Evolutionary conservation across 2,797 vertebrate species (phyloP).

Genomic region (Carcharodon carcharias): DNA sequence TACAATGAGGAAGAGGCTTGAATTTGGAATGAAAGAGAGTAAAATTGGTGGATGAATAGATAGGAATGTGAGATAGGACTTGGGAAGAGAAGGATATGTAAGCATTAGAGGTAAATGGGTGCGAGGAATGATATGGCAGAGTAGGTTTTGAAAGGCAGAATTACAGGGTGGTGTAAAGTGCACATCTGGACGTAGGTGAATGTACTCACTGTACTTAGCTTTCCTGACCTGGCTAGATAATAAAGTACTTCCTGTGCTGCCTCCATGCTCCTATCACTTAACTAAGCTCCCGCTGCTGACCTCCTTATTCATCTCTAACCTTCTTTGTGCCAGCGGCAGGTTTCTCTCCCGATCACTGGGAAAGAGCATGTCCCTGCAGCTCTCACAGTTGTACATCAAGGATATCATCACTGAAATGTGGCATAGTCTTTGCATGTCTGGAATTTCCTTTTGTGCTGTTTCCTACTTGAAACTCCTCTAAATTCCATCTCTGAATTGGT

Average conservation of each 20-base stretch:
- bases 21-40: too few species aligned
- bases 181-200: not conserved
- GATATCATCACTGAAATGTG: not conserved
- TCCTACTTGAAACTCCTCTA: not conserved
- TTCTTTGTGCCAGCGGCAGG: not conserved
- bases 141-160: not conserved
- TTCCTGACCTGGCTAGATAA: too few species aligned
- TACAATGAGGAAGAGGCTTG: too few species aligned
- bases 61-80: not conserved
- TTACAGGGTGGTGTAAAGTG: not conserved
- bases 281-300: not conserved
- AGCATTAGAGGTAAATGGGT: not conserved
- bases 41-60: not conserved
- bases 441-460: not conserved
- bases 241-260: not conserved
- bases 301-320: too few species aligned
- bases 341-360: not conserved
- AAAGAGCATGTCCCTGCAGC: not conserved
- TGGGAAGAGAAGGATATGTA: not conserved
- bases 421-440: not conserved
- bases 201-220: too few species aligned
- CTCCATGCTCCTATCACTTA: not conserved
- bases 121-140: not conserved
- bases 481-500: not conserved
- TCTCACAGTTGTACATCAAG: not conserved